Conservation (phyloP, 2,113 vertebrate genomes). For the Grammomys surdaster region DNA sequence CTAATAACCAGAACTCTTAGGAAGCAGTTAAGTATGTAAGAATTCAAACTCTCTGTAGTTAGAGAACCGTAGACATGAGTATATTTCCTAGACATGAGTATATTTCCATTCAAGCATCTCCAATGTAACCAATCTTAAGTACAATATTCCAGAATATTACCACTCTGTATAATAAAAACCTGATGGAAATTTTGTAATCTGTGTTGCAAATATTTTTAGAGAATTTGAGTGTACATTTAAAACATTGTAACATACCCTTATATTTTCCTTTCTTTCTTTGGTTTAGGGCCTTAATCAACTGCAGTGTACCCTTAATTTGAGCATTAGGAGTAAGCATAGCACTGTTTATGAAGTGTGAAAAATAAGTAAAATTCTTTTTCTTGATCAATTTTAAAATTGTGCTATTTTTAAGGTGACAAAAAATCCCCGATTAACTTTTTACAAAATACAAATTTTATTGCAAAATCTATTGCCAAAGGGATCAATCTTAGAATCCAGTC, state of each 20-base stretch:
- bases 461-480: neutral
- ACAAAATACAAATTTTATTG: slow-evolving; percentile 31
- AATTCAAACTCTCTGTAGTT: slow-evolving; percentile 48
- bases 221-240: slow-evolving; percentile 66
- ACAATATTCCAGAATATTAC: slow-evolving; percentile 47
- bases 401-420: slow-evolving; percentile 59
- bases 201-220: slow-evolving; percentile 42
- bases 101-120: slow-evolving; percentile 44
- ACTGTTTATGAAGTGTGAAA: neutral
- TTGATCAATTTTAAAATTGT: slow-evolving; percentile 40
- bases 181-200: slow-evolving; percentile 52
- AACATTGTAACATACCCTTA: neutral
- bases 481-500: slow-evolving; percentile 30
- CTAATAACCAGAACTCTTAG: slow-evolving; percentile 6
- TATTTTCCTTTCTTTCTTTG: slow-evolving; percentile 26
- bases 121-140: slow-evolving; percentile 45
- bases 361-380: slow-evolving; percentile 23
- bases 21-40: slow-evolving; percentile 38
- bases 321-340: slow-evolving; percentile 13
- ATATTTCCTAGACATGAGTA: slow-evolving; percentile 43
- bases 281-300: slow-evolving; percentile 49
- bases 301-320: neutral
- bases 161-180: slow-evolving; percentile 43
- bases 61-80: slow-evolving; percentile 44
- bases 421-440: slow-evolving; percentile 32